A percentile compares a stretch with the other conserved stretches of the same genome.
Evolutionary conservation across 2,888 invertebrate genomes (phyloP).

Genomic region (Trissolcus japonicus): DNA sequence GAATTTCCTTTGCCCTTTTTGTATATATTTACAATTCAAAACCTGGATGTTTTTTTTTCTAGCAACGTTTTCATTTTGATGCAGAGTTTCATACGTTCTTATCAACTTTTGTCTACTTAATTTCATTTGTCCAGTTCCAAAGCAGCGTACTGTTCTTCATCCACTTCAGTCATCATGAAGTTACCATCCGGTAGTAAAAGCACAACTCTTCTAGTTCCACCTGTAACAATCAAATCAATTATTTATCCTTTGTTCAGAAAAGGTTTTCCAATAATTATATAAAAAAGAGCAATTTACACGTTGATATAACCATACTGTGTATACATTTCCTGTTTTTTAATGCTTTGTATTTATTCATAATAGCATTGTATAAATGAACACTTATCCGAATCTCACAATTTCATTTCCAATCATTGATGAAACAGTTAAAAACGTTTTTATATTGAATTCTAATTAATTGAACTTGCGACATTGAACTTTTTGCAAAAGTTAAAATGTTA

Average conservation of each 20-base stretch:
- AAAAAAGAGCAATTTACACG: too few relatives aligned
- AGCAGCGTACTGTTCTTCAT: constrained; percentile 89
- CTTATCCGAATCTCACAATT: too few relatives aligned
- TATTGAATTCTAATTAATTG: too few relatives aligned
- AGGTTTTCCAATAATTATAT: too few relatives aligned
- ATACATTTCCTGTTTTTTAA: too few relatives aligned
- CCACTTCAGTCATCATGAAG: constrained; percentile 91
- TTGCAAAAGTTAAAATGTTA: background rate
- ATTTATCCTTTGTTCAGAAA: too few relatives aligned
- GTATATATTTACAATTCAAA: constrained; percentile 72
- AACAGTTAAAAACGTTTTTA: background rate
- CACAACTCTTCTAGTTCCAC: constrained; percentile 89
- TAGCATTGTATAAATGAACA: too few relatives aligned
- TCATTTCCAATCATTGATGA: too few relatives aligned
- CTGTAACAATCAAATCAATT: constrained; percentile 73
- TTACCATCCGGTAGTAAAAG: constrained; percentile 90
- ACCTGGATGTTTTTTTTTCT: constrained; percentile 62
- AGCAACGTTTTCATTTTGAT: constrained; percentile 61
- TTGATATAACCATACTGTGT: too few relatives aligned
- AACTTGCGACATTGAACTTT: too few relatives aligned
- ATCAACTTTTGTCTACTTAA: constrained; percentile 5
- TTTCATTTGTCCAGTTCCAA: constrained; percentile 79
- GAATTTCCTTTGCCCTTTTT: constrained; percentile 40
- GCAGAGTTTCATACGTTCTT: constrained; percentile 44
- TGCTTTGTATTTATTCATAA: too few relatives aligned